Percentiles rank a stretch among this genome's conserved stretches.
phyloP scores from a whole-genome alignment of 2,113 vertebrate species.

The Phalacrocorax pelagicus region DNA sequence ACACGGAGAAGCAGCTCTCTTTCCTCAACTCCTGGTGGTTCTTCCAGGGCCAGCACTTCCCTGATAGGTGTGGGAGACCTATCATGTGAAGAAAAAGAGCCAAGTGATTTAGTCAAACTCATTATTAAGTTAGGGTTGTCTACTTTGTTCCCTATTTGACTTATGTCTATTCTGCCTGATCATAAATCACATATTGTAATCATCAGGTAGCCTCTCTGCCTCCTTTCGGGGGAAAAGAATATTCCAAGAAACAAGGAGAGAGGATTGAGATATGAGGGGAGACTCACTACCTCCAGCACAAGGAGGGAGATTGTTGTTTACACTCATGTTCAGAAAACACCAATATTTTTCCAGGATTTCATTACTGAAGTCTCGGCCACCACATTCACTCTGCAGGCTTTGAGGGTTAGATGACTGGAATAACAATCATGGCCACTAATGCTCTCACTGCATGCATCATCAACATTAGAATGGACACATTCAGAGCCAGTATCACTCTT shows the following conservation, averaged over 20 bases:
- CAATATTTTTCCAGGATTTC: not conserved
- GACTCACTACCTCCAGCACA: not conserved
- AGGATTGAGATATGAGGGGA: not conserved
- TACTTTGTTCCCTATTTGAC: not conserved
- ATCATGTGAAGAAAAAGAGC: not conserved
- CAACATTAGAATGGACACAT: not conserved
- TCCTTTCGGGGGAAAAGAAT: not conserved
- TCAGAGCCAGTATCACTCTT: not conserved
- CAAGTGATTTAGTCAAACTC: not conserved
- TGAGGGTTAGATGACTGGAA: not conserved
- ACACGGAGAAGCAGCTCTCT: not conserved
- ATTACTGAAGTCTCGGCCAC: not conserved
- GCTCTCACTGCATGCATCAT: not conserved
- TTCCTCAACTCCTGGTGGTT: not conserved
- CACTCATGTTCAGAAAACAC: not conserved
- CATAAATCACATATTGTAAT: not conserved
- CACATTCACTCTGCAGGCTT: not conserved
- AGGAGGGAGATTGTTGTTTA: not conserved
- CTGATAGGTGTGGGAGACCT: not conserved
- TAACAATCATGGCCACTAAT: not conserved
- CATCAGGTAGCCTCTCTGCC: not conserved
- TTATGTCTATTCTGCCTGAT: not conserved
- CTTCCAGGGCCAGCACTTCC: not conserved
- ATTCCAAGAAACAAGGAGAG: not conserved
- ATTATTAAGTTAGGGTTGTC: not conserved